Percentiles rank a stretch among this genome's conserved stretches.
Conservation (phyloP, 2,797 vertebrate species). For the Acanthis flammea region DNA sequence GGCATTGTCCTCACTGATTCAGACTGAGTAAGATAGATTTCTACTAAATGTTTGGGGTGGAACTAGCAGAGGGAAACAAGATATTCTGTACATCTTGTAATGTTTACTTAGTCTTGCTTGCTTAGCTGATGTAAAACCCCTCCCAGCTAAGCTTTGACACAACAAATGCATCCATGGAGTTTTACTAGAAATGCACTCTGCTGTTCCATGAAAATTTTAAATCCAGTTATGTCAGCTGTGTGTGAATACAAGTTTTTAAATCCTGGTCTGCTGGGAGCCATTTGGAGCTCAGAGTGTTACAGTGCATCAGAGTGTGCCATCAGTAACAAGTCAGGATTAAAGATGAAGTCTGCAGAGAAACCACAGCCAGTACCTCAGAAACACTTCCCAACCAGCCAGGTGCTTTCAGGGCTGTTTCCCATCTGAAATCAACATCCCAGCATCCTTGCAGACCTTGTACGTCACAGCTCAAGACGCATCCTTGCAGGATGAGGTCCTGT, state of each 20-base stretch:
- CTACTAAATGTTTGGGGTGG: no score
- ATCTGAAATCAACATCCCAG: not conserved
- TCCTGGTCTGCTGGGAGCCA: not conserved
- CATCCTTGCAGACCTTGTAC: not conserved
- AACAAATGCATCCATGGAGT: not conserved
- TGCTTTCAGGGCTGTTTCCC: not conserved
- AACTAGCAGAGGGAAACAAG: not conserved
- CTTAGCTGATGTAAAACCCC: not conserved
- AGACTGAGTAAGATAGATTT: not conserved
- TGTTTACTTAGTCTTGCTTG: not conserved
- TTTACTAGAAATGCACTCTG: not conserved
- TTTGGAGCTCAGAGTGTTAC: not conserved
- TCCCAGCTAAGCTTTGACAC: not conserved
- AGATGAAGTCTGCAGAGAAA: not conserved
- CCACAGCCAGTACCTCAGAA: not conserved
- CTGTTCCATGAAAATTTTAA: not conserved
- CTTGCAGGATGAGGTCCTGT: not conserved
- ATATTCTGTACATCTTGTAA: not conserved
- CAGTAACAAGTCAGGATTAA: not conserved
- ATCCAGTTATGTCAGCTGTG: not conserved
- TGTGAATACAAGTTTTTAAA: not conserved
- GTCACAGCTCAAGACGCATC: rapidly evolving
- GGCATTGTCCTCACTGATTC: not conserved
- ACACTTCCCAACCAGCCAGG: not conserved
- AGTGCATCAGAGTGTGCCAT: not conserved